Evolutionary conservation across 2,113 vertebrate species (phyloP).

Genomic region (Tragelaphus strepsiceros): DNA sequence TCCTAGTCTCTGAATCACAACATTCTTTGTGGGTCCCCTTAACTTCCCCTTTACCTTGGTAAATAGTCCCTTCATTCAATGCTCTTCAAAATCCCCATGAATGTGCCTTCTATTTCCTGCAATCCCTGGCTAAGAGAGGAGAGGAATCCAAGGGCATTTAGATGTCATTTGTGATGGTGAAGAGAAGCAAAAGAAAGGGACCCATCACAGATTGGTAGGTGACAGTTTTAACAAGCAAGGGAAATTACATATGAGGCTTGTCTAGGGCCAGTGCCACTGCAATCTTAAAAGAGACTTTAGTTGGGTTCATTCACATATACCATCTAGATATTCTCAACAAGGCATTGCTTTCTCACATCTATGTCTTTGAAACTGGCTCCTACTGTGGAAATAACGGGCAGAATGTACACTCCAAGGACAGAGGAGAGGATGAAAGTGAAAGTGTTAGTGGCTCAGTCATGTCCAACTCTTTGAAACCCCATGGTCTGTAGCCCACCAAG

Average conservation of each 20-base stretch:
- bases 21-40: not conserved
- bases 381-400: not conserved
- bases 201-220: not conserved
- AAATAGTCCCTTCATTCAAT: not conserved
- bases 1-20: not conserved
- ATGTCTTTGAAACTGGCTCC: not conserved
- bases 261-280: not conserved
- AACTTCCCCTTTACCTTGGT: not conserved
- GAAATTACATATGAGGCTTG: not conserved
- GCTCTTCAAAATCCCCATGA: not conserved
- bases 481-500: too few species aligned
- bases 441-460: too few species aligned
- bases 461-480: too few species aligned
- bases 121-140: not conserved
- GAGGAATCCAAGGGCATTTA: not conserved
- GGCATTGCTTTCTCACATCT: not conserved
- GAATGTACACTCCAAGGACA: not conserved
- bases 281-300: not conserved
- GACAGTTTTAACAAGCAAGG: not conserved
- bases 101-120: not conserved
- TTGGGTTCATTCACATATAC: not conserved
- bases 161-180: not conserved
- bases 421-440: not conserved
- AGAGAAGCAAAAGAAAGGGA: not conserved
- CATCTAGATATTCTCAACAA: not conserved